Evolutionary conservation across 1,140 invertebrate species (phyloP).

Genomic region (Drosophila kikkawai): DNA sequence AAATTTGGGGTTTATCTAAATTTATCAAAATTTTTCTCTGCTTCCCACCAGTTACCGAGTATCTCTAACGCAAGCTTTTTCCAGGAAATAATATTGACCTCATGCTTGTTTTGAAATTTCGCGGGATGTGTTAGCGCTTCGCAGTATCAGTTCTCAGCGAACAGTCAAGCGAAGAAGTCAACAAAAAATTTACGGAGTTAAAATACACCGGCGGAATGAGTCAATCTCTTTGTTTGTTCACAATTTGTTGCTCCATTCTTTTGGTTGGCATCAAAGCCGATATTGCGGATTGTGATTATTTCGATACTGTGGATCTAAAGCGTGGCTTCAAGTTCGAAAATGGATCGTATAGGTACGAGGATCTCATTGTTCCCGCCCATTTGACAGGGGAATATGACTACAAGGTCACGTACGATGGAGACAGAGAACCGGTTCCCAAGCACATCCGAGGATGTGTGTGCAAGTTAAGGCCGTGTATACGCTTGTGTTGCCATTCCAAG

Average conservation of each 20-base stretch:
- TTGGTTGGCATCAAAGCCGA: constrained; percentile 3
- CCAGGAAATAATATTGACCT: too few species aligned
- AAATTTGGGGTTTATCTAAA: too few species aligned
- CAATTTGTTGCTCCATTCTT: neutral
- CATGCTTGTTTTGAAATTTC: too few species aligned
- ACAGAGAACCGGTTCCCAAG: constrained; percentile 14
- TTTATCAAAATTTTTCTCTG: too few species aligned
- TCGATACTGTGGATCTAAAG: constrained; percentile 61
- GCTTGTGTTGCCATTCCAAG: constrained; percentile 53
- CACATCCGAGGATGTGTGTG: constrained; percentile 64
- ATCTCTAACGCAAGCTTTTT: too few species aligned
- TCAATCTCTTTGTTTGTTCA: neutral
- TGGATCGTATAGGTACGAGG: constrained; percentile 57
- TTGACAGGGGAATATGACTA: constrained; percentile 43
- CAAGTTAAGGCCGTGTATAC: constrained; percentile 43
- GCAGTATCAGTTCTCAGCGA: neutral
- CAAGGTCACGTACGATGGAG: constrained; percentile 1
- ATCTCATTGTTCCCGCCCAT: constrained; percentile 45
- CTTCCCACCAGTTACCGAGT: too few species aligned
- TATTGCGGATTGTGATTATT: constrained; percentile 48
- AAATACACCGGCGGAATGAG: neutral
- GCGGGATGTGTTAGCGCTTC: neutral
- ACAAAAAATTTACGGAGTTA: neutral
- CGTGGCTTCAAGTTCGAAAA: constrained; percentile 24
- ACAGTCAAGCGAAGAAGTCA: neutral